These are phyloP conservation scores for Nothocercus julius DNA, from an alignment of 2,113 vertebrate species.

Conservation along the genomic window DNA sequence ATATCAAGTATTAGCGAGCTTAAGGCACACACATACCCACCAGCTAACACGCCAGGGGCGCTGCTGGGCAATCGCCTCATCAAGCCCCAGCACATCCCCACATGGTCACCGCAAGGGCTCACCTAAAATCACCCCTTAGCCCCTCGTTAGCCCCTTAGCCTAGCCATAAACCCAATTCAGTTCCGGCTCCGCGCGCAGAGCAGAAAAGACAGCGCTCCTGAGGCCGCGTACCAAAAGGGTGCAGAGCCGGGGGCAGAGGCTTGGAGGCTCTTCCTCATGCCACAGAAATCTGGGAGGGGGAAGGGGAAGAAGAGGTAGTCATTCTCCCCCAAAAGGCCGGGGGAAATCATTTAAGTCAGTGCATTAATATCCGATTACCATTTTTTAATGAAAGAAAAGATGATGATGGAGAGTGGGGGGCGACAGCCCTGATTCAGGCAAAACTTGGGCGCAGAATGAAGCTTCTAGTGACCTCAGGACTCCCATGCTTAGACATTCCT, in stretches of 20 bases:
- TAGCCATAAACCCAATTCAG: background rate
- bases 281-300: background rate
- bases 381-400: background rate
- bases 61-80: background rate
- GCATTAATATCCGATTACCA: background rate
- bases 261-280: background rate
- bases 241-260: background rate
- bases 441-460: slow-evolving; percentile 15
- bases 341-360: background rate
- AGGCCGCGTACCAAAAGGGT: background rate
- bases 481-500: slow-evolving; percentile 21
- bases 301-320: background rate
- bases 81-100: background rate
- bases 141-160: background rate
- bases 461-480: background rate
- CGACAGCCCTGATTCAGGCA: background rate
- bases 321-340: background rate
- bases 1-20: background rate
- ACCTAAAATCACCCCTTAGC: background rate
- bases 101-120: background rate
- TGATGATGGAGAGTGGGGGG: background rate
- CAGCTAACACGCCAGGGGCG: background rate
- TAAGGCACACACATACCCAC: background rate
- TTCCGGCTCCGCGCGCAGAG: background rate
- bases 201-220: background rate